These are phyloP conservation scores for Pelobates fuscus DNA, from an alignment of 2,113 vertebrate genomes.

Conservation along the genomic window DNA sequence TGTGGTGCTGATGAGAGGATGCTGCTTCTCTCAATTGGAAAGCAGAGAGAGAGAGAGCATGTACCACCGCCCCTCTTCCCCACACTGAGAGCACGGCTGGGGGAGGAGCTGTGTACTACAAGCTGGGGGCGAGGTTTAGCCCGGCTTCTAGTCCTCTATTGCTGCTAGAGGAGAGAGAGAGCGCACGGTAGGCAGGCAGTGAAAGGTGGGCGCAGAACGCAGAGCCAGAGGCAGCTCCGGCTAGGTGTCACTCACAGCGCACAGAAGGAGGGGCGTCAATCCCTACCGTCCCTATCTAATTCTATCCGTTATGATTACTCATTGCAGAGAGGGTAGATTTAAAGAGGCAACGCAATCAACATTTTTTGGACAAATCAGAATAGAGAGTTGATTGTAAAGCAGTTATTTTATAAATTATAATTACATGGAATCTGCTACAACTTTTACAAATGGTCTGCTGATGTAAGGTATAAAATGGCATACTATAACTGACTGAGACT, in stretches of 20 bases:
- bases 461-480: too few relatives aligned
- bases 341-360: neutral
- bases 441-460: too few relatives aligned
- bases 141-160: neutral
- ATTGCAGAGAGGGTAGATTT: neutral
- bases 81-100: constrained; percentile 19
- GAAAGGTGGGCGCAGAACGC: too few relatives aligned
- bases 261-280: neutral
- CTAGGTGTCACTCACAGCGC: neutral
- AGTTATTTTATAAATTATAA: too few relatives aligned
- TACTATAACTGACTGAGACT: too few relatives aligned
- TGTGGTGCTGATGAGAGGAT: constrained; percentile 30
- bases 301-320: neutral
- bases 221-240: neutral
- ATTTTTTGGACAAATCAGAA: too few relatives aligned
- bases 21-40: constrained; percentile 16
- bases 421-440: too few relatives aligned
- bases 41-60: neutral
- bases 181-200: too few relatives aligned
- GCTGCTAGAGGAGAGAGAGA: neutral
- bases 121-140: constrained; percentile 12
- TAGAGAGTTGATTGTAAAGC: too few relatives aligned
- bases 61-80: constrained; percentile 14
- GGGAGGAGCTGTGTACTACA: constrained; percentile 17
- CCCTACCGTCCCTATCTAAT: neutral